Conservation (phyloP, 2,888 invertebrate species). For the Conops quadrifasciatus region DNA sequence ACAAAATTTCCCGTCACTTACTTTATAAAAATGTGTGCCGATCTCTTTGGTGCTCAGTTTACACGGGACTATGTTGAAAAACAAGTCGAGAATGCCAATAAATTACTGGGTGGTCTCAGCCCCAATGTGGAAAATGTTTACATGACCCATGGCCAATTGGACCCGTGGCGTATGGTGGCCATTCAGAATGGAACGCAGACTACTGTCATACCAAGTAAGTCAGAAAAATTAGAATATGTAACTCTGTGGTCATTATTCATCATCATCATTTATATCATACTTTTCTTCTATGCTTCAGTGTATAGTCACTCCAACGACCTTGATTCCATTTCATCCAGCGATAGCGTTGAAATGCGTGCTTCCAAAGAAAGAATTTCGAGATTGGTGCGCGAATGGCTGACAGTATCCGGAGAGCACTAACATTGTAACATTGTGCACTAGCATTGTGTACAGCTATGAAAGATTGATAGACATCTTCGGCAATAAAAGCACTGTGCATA, state of each 20-base stretch:
- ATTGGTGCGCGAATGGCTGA: conserved; percentile 58
- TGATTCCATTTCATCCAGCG: conserved; percentile 50
- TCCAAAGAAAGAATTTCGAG: conserved; percentile 55
- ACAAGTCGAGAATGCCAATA: conserved; percentile 63
- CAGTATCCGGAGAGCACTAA: no score
- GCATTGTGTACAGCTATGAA: no score
- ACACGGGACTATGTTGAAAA: conserved; percentile 46
- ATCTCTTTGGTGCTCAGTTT: conserved; percentile 53
- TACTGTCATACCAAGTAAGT: conserved; percentile 52
- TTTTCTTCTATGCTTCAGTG: background rate
- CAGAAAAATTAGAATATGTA: background rate
- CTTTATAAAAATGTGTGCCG: conserved; percentile 54
- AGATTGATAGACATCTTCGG: no score
- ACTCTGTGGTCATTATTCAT: conserved; percentile 20
- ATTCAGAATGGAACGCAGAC: conserved; percentile 54
- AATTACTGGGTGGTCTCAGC: conserved; percentile 65
- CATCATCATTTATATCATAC: conserved; percentile 42
- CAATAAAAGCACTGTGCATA: no score
- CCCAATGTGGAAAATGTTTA: conserved; percentile 67
- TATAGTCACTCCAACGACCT: conserved; percentile 59
- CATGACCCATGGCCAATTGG: conserved; percentile 68
- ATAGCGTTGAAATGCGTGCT: conserved; percentile 55
- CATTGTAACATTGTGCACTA: no score
- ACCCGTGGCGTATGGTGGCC: conserved; percentile 70
- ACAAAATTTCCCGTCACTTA: conserved; percentile 54